Base-by-base conservation (phyloP, 1,140 invertebrate genomes). In the Drosophila equinoxialis region DNA sequence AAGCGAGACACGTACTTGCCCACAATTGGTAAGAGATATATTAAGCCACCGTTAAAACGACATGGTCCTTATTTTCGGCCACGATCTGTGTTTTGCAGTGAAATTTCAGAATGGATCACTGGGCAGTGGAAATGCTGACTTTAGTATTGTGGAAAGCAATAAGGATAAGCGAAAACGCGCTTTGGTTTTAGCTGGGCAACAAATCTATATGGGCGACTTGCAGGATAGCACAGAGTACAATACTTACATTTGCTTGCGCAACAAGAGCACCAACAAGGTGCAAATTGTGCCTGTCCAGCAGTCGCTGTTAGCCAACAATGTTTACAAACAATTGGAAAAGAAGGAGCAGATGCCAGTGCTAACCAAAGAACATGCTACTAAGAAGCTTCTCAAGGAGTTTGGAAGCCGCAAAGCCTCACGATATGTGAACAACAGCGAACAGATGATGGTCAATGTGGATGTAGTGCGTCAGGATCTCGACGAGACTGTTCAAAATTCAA, bases 101-200 rank as follows among this genome's bases (percentile, higher is more conserved):
- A 81, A 83, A 63, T 91, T 91, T 42, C 90, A 91, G 75, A 91
- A 91, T 65, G 90, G 90, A 10, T 65, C 75, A 2, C 42, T 91
- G 2, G 68, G 63, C 0, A 67, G 64, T 17, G 58, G 37, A 65
- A 54, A 61, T 65, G 86, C 57, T 0, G 61, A 83, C 4, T 91
- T 77, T 41, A 61, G 55, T n/a, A 14, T 58, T 6, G 39, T 74
- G 14, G 68, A 79, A 20, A 66, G 37, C 23, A 55, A 48, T 13
- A 39, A 62, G 3, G 67, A 71, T 13, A 13, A 17, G 3, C 66
- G 64, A 6, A 86, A 79, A 37, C 58, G 66, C 2, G 87, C 81
- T 2, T 2, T 90, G 3, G 55, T 91, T 2, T 58, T 65, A 26
- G 77, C 87, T 7, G 85, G 85, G 6, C 45, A 71, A 0, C 81